Base-by-base conservation (phyloP, 2,888 invertebrate species). In the Perizoma flavofasciatum region DNA sequence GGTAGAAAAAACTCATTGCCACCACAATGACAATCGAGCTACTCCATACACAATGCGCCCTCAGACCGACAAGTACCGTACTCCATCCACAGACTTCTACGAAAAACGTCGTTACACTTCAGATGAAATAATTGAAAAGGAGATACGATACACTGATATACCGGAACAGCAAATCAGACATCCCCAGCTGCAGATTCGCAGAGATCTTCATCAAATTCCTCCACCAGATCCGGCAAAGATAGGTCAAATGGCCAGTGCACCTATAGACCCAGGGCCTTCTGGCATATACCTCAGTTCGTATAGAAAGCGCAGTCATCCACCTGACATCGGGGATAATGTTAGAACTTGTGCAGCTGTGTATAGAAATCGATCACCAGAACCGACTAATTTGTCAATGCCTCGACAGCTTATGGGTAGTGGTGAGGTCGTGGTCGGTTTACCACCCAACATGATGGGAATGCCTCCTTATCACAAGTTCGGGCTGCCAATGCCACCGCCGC, bases 41-140 rank as follows among this genome's bases (percentile, higher is more conserved):
- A 93, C 92, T 63, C 94, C 94, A 4, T 96, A 96, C 73, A 96
- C 96, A 4, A 96, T 96, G 95, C 93, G 96, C 33, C 96, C 96
- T 0, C 93, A 95, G 65, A 93, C 94, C 45, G 92, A 92, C 32
- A 89, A 88, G 71, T 78, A 86, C 70, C 87, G 88, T 33, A 81
- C 83, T 67, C 78, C 78, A 49, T 79, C 79, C 8, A 77, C 82
- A 61, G 92, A 91, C 49, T 68, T 86, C 9, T 90, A 86, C 48
- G 92, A 92, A 65, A 92, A 89, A 68, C 83, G 89, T 37, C 82
- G 88, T 57, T 92, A 81, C 65, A 92, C 89, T 49, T 88, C 89
- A 4, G 92, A 89, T 48, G 88, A 91, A 79, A 88, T 90, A 4
- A 88, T 90, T 43, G 89, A 90, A 68, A 88, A 88, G 72, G 92